Percentiles rank a stretch among this genome's conserved stretches.
These are phyloP conservation scores for Drosophila teissieri DNA, from an alignment of 1,140 invertebrate species.

Conservation along the genomic window DNA sequence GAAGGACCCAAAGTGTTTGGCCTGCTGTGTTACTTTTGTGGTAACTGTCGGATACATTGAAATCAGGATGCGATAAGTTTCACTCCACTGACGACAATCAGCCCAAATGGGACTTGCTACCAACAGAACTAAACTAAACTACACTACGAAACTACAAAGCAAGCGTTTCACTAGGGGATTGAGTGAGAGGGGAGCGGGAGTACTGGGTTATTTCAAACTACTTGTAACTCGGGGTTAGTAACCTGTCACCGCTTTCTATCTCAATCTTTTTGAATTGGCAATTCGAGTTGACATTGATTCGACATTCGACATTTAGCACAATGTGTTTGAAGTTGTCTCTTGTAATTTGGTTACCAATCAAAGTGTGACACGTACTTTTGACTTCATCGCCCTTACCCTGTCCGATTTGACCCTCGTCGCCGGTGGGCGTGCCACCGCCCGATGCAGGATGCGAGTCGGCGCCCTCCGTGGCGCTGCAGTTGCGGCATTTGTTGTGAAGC, in stretches of 20 bases:
- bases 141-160: conserved; percentile 65
- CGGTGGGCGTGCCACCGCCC: conserved; percentile 90
- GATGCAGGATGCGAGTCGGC: conserved; percentile 92
- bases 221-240: conserved; percentile 57
- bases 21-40: conserved; percentile 95
- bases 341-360: conserved; percentile 66
- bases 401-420: conserved; percentile 91
- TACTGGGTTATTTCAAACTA: conserved; percentile 21
- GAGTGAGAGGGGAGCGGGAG: conserved; percentile 10
- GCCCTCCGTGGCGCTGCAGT: conserved; percentile 91
- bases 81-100: background rate
- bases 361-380: conserved; percentile 83
- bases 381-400: conserved; percentile 88
- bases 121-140: conserved; percentile 27
- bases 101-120: conserved; percentile 25
- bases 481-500: conserved; percentile 29
- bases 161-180: conserved; percentile 28
- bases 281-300: conserved; percentile 31
- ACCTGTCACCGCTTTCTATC: conserved; percentile 78
- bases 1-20: conserved; percentile 96
- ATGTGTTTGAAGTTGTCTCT: conserved; percentile 37
- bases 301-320: conserved; percentile 29
- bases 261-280: conserved; percentile 41
- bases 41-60: conserved; percentile 87
- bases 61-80: conserved; percentile 5